Evolutionary conservation across 2,113 vertebrate genomes (phyloP).

Genomic region (Stomatorhinus ivindoensis): DNA sequence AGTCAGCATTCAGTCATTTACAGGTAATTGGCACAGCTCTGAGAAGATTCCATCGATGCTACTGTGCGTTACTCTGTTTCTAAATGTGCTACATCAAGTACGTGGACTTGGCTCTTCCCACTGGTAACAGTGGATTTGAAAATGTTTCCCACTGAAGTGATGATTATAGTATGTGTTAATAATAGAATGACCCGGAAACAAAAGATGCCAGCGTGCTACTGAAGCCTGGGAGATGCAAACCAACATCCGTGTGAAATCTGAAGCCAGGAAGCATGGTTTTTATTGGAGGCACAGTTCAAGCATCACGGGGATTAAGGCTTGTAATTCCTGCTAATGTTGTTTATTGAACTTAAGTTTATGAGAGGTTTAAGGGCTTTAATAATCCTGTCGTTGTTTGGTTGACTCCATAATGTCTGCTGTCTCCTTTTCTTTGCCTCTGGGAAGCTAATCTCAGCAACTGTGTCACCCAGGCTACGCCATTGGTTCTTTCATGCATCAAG

Average conservation of each 20-base stretch:
- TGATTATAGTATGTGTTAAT: not conserved
- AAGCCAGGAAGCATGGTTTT: not conserved
- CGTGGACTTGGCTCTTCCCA: not conserved
- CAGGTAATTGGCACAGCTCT: constrained; percentile 51
- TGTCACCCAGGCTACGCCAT: constrained; percentile 75
- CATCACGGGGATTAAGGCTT: constrained; percentile 15
- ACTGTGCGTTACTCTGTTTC: not conserved
- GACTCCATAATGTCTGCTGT: constrained; percentile 44
- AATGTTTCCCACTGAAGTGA: not conserved
- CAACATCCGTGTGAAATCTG: not conserved
- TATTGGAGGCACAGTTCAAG: not conserved
- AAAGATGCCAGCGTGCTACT: not conserved
- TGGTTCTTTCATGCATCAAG: constrained; percentile 69
- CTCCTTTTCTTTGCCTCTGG: constrained; percentile 63
- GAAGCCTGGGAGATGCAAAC: not conserved
- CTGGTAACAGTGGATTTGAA: not conserved
- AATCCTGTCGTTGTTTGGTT: constrained; percentile 52
- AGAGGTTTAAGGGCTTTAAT: constrained; percentile 45
- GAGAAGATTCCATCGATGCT: constrained; percentile 19
- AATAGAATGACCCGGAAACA: not conserved
- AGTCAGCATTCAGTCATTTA: constrained; percentile 44
- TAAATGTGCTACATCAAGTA: no score
- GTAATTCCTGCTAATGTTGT: constrained; percentile 16
- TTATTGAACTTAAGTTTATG: constrained; percentile 22
- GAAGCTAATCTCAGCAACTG: constrained; percentile 65